Conservation (phyloP, 2,113 vertebrate species). For the Brachyistius frenatus region DNA sequence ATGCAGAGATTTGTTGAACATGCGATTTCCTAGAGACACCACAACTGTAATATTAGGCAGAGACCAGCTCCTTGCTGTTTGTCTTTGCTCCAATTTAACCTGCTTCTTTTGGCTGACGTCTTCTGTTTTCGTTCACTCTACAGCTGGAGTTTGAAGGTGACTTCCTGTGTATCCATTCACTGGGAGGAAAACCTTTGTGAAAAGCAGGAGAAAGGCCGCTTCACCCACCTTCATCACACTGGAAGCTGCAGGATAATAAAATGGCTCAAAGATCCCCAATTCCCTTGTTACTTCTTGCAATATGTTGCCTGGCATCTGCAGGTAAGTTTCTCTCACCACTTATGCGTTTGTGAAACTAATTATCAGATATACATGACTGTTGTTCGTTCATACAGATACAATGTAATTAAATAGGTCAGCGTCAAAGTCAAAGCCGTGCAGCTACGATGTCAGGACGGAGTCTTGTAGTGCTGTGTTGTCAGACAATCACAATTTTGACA, state of each 20-base stretch:
- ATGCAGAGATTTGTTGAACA: too few species aligned
- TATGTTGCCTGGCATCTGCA: conserved; percentile 74
- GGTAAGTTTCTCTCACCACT: conserved; percentile 70
- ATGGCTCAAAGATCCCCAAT: conserved; percentile 67
- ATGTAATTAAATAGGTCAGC: neutral
- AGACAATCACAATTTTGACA: conserved; percentile 9
- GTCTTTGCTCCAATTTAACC: conserved; percentile 18
- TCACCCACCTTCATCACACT: conserved; percentile 14
- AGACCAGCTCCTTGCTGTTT: conserved; percentile 42
- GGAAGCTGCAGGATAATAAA: conserved; percentile 39
- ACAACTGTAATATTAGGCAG: conserved; percentile 24
- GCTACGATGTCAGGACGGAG: neutral
- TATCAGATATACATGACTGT: neutral
- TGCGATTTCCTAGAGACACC: too few species aligned
- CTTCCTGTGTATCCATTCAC: conserved; percentile 44
- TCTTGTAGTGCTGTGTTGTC: conserved; percentile 8
- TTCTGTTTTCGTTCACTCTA: conserved; percentile 64
- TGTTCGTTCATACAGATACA: neutral
- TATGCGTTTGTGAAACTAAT: neutral
- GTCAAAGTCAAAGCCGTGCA: neutral
- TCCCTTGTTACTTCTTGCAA: conserved; percentile 65
- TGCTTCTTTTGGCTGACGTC: conserved; percentile 51
- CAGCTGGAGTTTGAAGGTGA: conserved; percentile 60
- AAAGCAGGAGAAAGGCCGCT: conserved; percentile 34
- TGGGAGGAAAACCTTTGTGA: conserved; percentile 35